phyloP scores from a whole-genome alignment of 2,797 vertebrate genomes.

The Iguana delicatissima region DNA sequence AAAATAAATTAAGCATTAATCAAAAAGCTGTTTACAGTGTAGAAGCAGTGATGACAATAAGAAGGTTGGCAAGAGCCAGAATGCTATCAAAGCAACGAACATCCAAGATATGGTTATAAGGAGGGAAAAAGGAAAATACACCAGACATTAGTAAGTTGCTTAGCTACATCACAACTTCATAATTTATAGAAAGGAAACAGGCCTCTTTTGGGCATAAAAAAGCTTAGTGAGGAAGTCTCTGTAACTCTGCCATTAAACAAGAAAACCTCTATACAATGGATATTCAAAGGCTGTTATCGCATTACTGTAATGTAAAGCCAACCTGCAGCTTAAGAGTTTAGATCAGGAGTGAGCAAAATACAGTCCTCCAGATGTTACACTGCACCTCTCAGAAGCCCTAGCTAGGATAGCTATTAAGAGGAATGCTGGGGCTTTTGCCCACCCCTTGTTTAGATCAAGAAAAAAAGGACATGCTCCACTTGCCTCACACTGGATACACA shows the following conservation, averaged over 20 bases:
- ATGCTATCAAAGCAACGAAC: slow-evolving; percentile 19
- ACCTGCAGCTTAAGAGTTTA: slow-evolving; percentile 7
- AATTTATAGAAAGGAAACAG: slow-evolving; percentile 2
- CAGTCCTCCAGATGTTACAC: too few species aligned
- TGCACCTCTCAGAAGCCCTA: too few species aligned
- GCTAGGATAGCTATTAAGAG: too few species aligned
- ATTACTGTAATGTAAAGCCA: slow-evolving; percentile 25
- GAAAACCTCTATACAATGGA: slow-evolving; percentile 12
- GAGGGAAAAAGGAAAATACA: slow-evolving; percentile 40
- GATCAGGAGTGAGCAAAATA: background rate
- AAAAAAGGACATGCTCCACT: background rate
- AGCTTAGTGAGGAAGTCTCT: slow-evolving; percentile 13
- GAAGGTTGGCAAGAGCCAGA: background rate
- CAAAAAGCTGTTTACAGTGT: slow-evolving; percentile 7
- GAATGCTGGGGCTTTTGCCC: too few species aligned
- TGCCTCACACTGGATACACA: slow-evolving; percentile 19
- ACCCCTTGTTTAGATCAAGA: background rate
- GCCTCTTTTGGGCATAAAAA: slow-evolving; percentile 29
- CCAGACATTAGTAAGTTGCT: background rate
- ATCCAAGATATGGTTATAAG: background rate
- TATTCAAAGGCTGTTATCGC: background rate
- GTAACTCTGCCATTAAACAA: slow-evolving; percentile 21
- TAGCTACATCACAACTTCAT: background rate
- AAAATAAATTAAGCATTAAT: slow-evolving; percentile 45
- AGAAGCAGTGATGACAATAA: slow-evolving; percentile 15